A percentile compares a stretch with the other conserved stretches of the same genome.
These are phyloP conservation scores for Catalaphyllia jardinei DNA, from an alignment of 64 coral and sea anemone genomes.

Conservation along the genomic window DNA sequence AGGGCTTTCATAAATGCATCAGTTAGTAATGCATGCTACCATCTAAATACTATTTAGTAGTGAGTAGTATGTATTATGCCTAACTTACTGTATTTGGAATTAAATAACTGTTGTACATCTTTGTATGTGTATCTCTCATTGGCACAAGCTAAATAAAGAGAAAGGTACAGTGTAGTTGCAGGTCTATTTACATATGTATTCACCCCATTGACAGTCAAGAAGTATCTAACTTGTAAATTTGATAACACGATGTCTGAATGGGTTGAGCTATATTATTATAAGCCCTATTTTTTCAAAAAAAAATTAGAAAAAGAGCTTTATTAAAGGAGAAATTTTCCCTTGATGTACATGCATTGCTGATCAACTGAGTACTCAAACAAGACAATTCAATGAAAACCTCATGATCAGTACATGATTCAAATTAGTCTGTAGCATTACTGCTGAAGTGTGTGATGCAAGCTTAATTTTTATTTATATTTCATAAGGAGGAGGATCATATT, in stretches of 20 bases:
- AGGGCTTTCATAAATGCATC: too few species aligned
- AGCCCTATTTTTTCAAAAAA: too few species aligned
- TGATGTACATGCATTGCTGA: too few species aligned
- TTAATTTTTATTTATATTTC: too few species aligned
- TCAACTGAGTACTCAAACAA: too few species aligned
- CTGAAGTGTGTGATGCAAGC: too few species aligned
- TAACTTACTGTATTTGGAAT: slow-evolving; percentile 66
- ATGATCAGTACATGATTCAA: too few species aligned
- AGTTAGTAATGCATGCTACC: neutral
- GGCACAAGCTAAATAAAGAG: slow-evolving; percentile 17
- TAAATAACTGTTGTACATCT: slow-evolving; percentile 62
- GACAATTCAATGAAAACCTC: too few species aligned
- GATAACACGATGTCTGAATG: neutral
- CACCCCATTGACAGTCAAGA: neutral
- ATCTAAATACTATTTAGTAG: neutral
- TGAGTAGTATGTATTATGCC: slow-evolving; percentile 8
- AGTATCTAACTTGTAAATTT: neutral
- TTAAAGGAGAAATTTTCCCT: too few species aligned
- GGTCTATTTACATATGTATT: neutral
- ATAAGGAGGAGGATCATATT: too few species aligned
- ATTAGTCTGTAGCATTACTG: too few species aligned
- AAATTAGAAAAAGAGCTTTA: too few species aligned
- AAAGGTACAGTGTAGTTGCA: neutral
- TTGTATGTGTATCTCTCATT: slow-evolving; percentile 50
- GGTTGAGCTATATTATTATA: neutral